phyloP scores from a whole-genome alignment of 2,888 invertebrate species.

The Dolichopus griseipennis region DNA sequence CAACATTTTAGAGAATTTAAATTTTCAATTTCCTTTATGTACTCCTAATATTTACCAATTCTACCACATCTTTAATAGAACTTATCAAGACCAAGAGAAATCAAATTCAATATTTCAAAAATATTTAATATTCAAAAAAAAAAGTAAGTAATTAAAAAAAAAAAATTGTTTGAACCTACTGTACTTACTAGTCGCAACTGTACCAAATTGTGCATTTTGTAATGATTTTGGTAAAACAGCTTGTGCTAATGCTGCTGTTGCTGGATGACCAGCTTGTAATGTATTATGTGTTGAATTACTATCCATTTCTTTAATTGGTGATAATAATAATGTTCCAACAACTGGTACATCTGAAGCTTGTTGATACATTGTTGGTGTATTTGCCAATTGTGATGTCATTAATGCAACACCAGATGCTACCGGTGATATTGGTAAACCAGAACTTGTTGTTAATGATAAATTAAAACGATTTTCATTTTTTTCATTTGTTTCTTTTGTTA shows the following conservation, averaged over 20 bases:
- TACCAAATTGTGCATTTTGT: constrained; percentile 25
- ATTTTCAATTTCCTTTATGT: too few relatives aligned
- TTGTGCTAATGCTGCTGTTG: constrained; percentile 69
- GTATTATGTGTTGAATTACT: constrained; percentile 67
- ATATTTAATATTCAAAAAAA: neutral
- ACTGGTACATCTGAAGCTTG: constrained; percentile 54
- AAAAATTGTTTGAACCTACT: too few relatives aligned
- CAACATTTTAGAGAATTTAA: too few relatives aligned
- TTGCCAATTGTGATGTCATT: constrained; percentile 56
- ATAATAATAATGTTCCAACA: constrained; percentile 65
- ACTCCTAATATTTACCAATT: too few relatives aligned
- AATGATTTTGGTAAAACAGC: constrained; percentile 54
- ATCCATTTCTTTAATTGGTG: constrained; percentile 78
- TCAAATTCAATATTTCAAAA: neutral
- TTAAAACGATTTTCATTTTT: constrained; percentile 53
- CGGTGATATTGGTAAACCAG: constrained; percentile 33
- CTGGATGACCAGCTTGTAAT: constrained; percentile 61
- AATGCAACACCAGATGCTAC: constrained; percentile 55
- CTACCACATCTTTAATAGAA: too few relatives aligned
- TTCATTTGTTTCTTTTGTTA: constrained; percentile 63
- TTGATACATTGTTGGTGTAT: constrained; percentile 44
- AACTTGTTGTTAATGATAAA: constrained; percentile 36
- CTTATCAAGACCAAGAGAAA: too few relatives aligned
- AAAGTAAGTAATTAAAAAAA: too few relatives aligned
- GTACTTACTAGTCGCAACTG: constrained; percentile 9